Base-by-base conservation (phyloP, 2,113 vertebrate genomes). In the Camelus dromedarius region DNA sequence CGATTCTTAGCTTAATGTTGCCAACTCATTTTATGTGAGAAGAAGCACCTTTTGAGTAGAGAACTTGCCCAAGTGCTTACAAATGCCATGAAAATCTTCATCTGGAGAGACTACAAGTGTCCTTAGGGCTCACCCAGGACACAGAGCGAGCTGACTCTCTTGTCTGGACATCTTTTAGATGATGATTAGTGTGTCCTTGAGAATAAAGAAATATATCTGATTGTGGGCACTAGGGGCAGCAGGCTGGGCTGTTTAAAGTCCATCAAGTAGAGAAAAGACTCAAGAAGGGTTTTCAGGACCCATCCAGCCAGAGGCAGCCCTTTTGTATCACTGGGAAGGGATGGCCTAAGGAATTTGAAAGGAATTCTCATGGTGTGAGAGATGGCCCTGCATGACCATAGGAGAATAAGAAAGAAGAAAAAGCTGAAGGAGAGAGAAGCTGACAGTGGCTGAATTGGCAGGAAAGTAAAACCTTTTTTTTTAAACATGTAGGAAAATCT, bases 381-480 rank as follows among this genome's bases (percentile, higher is more conserved):
- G 0, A 50, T 42, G 24, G 5, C 32, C 24, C 3, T 8, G 6
- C 35, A 60, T 30, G 75, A 26, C 4, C 20, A 13, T 0, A 48
- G 16, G 24, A 66, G 42, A 48, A 90, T n/a, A 58, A 7, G 22
- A 48, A 20, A 62, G 32, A 86, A 82, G 14, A 26, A 82, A 54
- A 60, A 80, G 14, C 16, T 66, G 8, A 52, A 50, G n/a, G 76
- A 70, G 18, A 91, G 46, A 77, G 58, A 77, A 89, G 85, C 46
- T 12, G 28, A 54, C 19, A 72, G 50, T 32, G 8, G 50, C 13
- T 60, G 52, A 20, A 22, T 20, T 79, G 13, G 11, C 28, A 83
- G 88, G 79, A 38, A 52, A 91, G 38, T 3, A 26, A 89, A 73
- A 20, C 7, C 6, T n/a, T n/a, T 28, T 22, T 8, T 52, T 52